Conservation (phyloP, 2,888 invertebrate genomes). For the Rutpela maculata region DNA sequence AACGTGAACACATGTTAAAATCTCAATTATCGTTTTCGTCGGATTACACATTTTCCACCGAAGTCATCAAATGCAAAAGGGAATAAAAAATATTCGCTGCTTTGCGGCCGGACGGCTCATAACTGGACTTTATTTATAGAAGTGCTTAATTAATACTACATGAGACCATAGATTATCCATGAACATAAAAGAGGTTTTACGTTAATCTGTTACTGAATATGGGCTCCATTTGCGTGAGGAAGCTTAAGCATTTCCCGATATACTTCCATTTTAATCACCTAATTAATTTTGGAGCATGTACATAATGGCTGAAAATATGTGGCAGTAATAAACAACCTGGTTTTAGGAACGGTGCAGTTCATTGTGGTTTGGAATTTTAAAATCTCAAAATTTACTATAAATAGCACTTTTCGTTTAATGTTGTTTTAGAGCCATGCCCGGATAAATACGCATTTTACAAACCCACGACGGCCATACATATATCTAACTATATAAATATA, state of each 20-base stretch:
- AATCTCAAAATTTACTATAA: too few species aligned
- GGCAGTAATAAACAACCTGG: neutral
- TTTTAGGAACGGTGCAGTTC: neutral
- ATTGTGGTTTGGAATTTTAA: neutral
- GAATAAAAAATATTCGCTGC: neutral
- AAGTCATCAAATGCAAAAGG: neutral
- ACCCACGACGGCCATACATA: too few species aligned
- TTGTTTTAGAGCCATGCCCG: too few species aligned
- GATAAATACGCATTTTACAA: too few species aligned
- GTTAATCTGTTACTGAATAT: slow-evolving; percentile 1
- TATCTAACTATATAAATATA: too few species aligned
- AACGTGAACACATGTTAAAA: too few species aligned
- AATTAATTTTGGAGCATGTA: neutral
- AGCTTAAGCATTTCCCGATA: neutral
- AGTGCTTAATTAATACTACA: slow-evolving; percentile 3
- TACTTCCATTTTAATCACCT: neutral
- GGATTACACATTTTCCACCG: neutral
- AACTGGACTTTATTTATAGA: neutral
- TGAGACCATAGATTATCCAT: neutral
- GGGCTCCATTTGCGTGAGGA: neutral
- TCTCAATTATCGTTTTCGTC: too few species aligned
- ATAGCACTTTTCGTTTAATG: too few species aligned
- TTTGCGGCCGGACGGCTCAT: neutral
- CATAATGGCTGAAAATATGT: neutral
- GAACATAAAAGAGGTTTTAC: slow-evolving; percentile 9